Evolutionary conservation across 1,140 invertebrate species (phyloP).

Genomic region (Heterodera carotae): DNA sequence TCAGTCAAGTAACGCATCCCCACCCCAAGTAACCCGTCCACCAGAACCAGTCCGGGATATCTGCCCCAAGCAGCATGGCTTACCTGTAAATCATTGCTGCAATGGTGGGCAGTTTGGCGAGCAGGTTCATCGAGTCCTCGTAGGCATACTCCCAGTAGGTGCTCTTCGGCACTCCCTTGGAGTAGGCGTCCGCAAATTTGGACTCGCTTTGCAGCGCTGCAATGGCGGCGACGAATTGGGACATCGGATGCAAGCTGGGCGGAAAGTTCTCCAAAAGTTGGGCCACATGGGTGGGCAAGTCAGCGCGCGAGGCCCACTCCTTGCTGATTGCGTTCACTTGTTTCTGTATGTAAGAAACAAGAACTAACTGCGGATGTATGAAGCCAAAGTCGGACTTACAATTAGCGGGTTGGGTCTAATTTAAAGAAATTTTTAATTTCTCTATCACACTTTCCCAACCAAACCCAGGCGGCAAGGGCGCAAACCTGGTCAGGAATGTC

Average conservation of each 20-base stretch:
- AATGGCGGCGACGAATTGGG: constrained; percentile 88
- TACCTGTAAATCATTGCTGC: constrained; percentile 85
- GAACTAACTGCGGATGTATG: no score
- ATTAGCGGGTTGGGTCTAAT: no score
- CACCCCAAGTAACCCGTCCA: no score
- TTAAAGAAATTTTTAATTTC: no score
- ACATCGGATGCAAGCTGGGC: constrained; percentile 89
- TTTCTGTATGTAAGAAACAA: no score
- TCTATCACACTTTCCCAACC: no score
- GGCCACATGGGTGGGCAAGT: constrained; percentile 86
- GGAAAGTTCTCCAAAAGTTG: constrained; percentile 93
- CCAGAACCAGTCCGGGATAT: no score
- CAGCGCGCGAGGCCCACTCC: constrained; percentile 86
- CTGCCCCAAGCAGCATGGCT: neutral
- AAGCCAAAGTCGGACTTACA: no score
- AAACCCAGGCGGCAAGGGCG: no score
- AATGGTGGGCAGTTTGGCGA: constrained; percentile 90
- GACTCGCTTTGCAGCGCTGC: constrained; percentile 89
- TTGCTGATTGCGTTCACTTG: constrained; percentile 74
- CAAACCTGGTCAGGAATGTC: constrained; percentile 76
- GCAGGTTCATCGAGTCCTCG: constrained; percentile 92
- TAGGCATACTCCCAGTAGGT: constrained; percentile 82
- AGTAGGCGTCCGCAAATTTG: constrained; percentile 88
- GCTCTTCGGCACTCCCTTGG: constrained; percentile 79
- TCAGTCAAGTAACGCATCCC: neutral